These are phyloP conservation scores for Melanaphis sacchari DNA, from an alignment of 1,140 invertebrate genomes.

Conservation along the genomic window DNA sequence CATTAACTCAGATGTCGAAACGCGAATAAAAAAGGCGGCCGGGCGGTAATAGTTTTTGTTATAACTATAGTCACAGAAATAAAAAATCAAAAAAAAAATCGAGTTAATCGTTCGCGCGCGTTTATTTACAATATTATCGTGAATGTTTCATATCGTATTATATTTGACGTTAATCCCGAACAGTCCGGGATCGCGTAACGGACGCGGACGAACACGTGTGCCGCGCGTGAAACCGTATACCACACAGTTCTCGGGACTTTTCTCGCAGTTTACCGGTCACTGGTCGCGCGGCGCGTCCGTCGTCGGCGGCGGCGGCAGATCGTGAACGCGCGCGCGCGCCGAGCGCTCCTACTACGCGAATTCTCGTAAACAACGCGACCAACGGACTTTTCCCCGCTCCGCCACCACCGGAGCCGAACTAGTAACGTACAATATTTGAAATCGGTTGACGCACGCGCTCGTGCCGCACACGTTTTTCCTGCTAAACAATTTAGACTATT, in stretches of 20 bases:
- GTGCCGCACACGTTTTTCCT: background rate
- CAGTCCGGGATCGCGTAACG: conserved; percentile 2
- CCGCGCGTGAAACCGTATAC: conserved; percentile 28
- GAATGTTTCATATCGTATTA: background rate
- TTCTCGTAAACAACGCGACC: conserved; percentile 26
- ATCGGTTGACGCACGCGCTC: background rate
- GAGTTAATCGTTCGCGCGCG: background rate
- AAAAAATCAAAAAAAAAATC: background rate
- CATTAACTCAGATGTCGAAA: background rate
- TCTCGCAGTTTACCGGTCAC: conserved; percentile 45
- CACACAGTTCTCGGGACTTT: conserved; percentile 1
- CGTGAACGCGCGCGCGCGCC: background rate
- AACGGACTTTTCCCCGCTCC: conserved; percentile 10
- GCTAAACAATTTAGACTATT: background rate
- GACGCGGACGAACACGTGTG: conserved; percentile 45
- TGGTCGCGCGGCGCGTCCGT: background rate
- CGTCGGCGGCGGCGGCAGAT: background rate
- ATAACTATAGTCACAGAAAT: background rate
- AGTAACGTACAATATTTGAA: background rate
- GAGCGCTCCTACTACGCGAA: conserved; percentile 50
- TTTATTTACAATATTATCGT: background rate
- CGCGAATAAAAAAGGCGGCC: background rate
- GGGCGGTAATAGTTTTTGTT: background rate
- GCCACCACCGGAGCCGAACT: background rate
- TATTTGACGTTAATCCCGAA: background rate